A percentile compares a stretch with the other conserved stretches of the same genome.
Conservation (phyloP, 2,888 invertebrate genomes). For the Torymus auratus region DNA sequence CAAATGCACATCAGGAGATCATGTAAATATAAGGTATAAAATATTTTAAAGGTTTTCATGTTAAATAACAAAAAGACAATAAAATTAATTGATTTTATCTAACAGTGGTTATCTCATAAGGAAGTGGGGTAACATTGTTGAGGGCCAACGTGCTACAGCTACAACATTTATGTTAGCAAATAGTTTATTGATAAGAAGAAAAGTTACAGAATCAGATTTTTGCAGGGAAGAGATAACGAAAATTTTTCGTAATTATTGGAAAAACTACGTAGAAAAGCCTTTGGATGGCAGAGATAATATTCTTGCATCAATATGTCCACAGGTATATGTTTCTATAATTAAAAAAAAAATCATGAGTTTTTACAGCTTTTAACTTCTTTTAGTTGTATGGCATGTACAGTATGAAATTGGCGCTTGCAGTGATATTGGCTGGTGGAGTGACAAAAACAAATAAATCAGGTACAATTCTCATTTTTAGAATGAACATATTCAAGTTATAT, state of each 20-base stretch:
- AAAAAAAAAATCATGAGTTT: slow-evolving; percentile 29
- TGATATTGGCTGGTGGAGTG: slow-evolving; percentile 82
- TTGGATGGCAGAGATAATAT: slow-evolving; percentile 87
- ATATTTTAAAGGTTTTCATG: not conserved
- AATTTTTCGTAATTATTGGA: slow-evolving; percentile 87
- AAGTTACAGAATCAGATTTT: slow-evolving; percentile 68
- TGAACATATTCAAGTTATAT: too few relatives aligned
- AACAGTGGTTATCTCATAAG: slow-evolving; percentile 86
- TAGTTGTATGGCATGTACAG: slow-evolving; percentile 92
- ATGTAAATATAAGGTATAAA: slow-evolving; percentile 87
- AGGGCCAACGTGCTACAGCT: slow-evolving; percentile 82
- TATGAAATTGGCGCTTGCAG: slow-evolving; percentile 89
- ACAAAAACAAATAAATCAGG: slow-evolving; percentile 76
- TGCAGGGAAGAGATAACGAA: slow-evolving; percentile 80
- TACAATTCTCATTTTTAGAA: too few relatives aligned
- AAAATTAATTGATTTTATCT: too few relatives aligned
- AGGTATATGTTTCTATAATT: slow-evolving; percentile 77
- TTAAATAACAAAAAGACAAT: not conserved
- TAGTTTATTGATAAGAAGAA: slow-evolving; percentile 68
- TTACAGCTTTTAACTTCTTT: slow-evolving; percentile 31
- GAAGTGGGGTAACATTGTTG: slow-evolving; percentile 83
- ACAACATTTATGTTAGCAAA: slow-evolving; percentile 72
- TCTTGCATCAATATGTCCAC: slow-evolving; percentile 89
- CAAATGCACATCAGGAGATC: slow-evolving; percentile 92
- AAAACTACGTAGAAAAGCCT: slow-evolving; percentile 80